phyloP scores from a whole-genome alignment of 2,888 invertebrate genomes.

The Prostheceraeus crozeri region DNA sequence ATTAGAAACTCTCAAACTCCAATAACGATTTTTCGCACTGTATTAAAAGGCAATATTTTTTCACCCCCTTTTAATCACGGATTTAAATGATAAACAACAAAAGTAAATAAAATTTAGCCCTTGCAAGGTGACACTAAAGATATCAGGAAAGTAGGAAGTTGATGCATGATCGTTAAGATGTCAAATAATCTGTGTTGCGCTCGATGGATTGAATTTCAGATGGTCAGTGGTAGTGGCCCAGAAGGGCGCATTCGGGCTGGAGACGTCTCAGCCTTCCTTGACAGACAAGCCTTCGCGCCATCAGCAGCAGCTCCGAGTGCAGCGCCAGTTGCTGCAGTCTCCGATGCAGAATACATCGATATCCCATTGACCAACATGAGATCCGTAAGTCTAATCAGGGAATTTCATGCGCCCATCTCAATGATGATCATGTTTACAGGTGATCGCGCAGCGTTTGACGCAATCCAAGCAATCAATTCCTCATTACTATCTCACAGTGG shows the following conservation, averaged over 20 bases:
- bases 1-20: too few species aligned
- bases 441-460: slow-evolving; percentile 78
- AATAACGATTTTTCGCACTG: too few species aligned
- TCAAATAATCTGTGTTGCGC: too few species aligned
- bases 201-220: too few species aligned
- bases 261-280: slow-evolving; percentile 49
- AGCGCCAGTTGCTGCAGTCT: slow-evolving; percentile 49
- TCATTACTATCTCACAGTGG: slow-evolving; percentile 85
- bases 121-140: too few species aligned
- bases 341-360: slow-evolving; percentile 63
- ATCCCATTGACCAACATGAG: slow-evolving; percentile 76
- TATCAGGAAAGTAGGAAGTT: too few species aligned
- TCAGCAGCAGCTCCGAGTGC: slow-evolving; percentile 57
- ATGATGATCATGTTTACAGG: slow-evolving; percentile 50
- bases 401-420: slow-evolving; percentile 9
- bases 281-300: too few species aligned
- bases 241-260: slow-evolving; percentile 50
- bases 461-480: slow-evolving; percentile 87
- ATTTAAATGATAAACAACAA: too few species aligned
- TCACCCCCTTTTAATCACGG: too few species aligned
- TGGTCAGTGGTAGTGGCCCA: slow-evolving; percentile 52
- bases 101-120: too few species aligned
- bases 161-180: too few species aligned
- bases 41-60: too few species aligned
- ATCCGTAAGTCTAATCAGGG: not conserved